Base-by-base conservation (phyloP, 2,797 vertebrate species). In the Zenarchopterus dispar region DNA sequence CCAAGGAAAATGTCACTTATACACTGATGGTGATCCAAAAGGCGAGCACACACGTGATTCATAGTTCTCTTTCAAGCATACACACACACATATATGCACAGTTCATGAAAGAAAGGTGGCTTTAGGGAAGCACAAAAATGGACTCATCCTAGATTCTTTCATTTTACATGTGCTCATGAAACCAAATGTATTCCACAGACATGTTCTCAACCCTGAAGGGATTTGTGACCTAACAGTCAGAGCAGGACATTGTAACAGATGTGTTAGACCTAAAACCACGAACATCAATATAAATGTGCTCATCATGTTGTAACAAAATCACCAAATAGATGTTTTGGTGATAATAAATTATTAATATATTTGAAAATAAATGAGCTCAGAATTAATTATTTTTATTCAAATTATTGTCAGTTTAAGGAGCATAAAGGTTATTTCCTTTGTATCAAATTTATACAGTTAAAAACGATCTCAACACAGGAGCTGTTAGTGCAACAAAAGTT, bases 1-100 rank as follows among this genome's bases (percentile, higher is more conserved):
- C 59, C 66, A 70, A 83, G 69, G 65, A 77, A 76, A 80, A 73
- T 80, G 80, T 86, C 82, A 70, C 64, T 67, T 69, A 67, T 51
- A 66, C 63, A 69, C 67, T 54, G 76, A 83, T 69, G 71, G 60
- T 67, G 73, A 78, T 77, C 84, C 77, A 75, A 24, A n/a, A 62
- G 64, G 75, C 57, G 0, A 0, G 1, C 10, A 36, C 22, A 49
- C 11, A 23, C 16, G 36, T 2, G 19, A 24, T 43, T 39, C 26
- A 22, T 15, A 15, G 36, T 28, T 13, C n/a, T 36, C n/a, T 28
- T 18, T 7, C 24, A 54, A n/a, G 39, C 15, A 50, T n/a, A 15
- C 48, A 23, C 24, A 53, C 19, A 26, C 22, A 46, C 22, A 49
- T 7, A 22, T 7, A 33, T 45, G 45, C 50, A 17, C 26, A 62